These are phyloP conservation scores for Denticeps clupeoides DNA, from an alignment of 2,797 vertebrate species.

Conservation along the genomic window DNA sequence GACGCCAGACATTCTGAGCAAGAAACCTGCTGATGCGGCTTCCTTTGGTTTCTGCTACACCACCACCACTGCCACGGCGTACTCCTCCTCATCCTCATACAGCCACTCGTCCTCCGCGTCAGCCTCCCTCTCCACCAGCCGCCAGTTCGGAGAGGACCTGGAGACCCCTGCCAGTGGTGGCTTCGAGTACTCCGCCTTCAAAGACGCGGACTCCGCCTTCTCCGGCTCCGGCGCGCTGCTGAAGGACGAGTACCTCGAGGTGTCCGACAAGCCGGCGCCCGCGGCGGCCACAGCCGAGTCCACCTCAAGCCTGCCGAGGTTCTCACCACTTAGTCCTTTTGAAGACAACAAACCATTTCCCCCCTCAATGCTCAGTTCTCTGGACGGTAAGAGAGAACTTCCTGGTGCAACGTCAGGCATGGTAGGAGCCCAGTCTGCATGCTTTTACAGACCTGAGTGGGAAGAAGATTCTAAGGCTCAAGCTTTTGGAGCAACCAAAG, in stretches of 20 bases:
- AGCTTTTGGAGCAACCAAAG: constrained; percentile 38
- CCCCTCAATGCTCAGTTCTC: no score
- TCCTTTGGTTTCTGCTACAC: constrained; percentile 63
- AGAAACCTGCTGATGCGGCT: constrained; percentile 50
- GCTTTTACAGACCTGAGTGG: constrained; percentile 63
- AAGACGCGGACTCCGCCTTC: constrained; percentile 57
- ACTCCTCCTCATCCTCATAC: constrained; percentile 68
- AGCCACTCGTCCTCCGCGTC: constrained; percentile 73
- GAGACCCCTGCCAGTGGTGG: constrained; percentile 59
- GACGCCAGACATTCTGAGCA: constrained; percentile 31
- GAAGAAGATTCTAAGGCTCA: constrained; percentile 41
- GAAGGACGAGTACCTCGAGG: constrained; percentile 85
- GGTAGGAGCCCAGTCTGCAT: constrained; percentile 48
- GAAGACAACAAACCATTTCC: constrained; percentile 61
- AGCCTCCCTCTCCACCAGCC: constrained; percentile 69
- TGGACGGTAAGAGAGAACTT: constrained; percentile 52
- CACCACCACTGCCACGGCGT: constrained; percentile 50
- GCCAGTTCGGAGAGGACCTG: constrained; percentile 64
- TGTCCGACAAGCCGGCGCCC: constrained; percentile 66
- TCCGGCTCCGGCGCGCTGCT: constrained; percentile 42
- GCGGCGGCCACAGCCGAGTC: constrained; percentile 54
- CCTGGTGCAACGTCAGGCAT: constrained; percentile 44
- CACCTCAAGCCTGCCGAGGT: constrained; percentile 58
- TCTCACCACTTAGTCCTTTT: constrained; percentile 64
- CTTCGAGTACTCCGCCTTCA: constrained; percentile 71